phyloP scores from a whole-genome alignment of 2,113 vertebrate genomes.

The Spermophilus dauricus region DNA sequence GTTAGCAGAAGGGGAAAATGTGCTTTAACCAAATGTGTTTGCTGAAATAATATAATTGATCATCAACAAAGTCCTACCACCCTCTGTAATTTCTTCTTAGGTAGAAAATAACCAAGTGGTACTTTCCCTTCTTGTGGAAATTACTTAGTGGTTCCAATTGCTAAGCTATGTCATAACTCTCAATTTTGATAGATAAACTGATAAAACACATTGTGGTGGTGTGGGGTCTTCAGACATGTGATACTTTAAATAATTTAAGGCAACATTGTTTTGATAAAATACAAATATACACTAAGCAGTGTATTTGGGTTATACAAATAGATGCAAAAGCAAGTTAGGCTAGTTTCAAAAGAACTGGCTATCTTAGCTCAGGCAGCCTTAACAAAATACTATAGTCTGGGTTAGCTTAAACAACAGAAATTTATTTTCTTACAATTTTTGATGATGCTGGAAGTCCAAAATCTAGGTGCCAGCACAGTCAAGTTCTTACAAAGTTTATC shows the following conservation, averaged over 20 bases:
- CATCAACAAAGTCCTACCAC: conserved; percentile 12
- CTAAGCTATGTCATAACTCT: not conserved
- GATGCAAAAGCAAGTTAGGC: conserved; percentile 22
- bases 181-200: conserved; percentile 1
- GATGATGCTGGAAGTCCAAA: not conserved
- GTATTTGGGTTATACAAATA: not conserved
- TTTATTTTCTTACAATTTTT: not conserved
- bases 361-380: not conserved
- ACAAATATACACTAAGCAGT: not conserved
- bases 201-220: conserved; percentile 13
- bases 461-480: not conserved
- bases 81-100: conserved; percentile 10
- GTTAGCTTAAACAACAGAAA: not conserved
- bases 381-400: not conserved
- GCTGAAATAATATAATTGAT: conserved; percentile 35
- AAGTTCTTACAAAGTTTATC: not conserved
- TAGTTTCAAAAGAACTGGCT: not conserved
- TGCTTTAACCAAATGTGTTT: conserved; percentile 55
- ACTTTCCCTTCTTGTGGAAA: not conserved
- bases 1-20: conserved; percentile 64
- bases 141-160: not conserved
- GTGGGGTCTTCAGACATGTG: not conserved
- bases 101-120: not conserved
- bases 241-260: conserved; percentile 36
- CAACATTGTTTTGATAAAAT: not conserved